Base-by-base conservation (phyloP, 2,113 vertebrate species). In the Poeciliopsis occidentalis region DNA sequence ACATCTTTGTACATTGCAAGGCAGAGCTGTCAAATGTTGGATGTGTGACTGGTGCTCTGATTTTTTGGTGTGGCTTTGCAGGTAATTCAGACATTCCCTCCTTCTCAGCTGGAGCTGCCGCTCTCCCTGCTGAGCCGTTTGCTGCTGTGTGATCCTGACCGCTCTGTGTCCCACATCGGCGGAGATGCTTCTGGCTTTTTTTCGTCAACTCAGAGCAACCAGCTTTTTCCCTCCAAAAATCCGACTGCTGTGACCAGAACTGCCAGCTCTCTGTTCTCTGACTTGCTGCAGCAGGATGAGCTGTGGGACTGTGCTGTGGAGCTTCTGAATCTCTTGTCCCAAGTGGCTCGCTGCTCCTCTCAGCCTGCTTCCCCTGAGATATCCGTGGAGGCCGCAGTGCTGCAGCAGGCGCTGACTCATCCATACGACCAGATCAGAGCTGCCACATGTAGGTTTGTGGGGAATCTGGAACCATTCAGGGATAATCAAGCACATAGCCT, bases 81-180 rank as follows among this genome's bases (percentile, higher is more conserved):
- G 98, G 95, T 95, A 71, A 96, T 96, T 69, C 90, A 94, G 80
- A 64, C 57, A 60, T 92, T 96, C 80, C 92, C 94, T 0, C 69
- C 92, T 63, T 73, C 70, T 0, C 91, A 92, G 12, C 88, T 95
- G 0, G 94, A 97, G 88, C 90, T 96, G 78, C 97, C 97, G 12
- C 66, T 98, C 65, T 94, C 94, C 76, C 93, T 99, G 66, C 91
- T 98, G 71, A 93, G 95, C 82, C 95, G 89, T 47, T 85, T 99
- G 13, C 91, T 95, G 32, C 88, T 98, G 62, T 95, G 85, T 13
- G 94, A 97, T 87, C 67, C 93, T 0, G 41, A 75, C 22, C 81
- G 62, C 51, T 90, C 94, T 0, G 77, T 95, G 76, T 85, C 89
- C 54, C 92, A 92, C 88, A 92, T 97, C 69, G 89, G 91, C 69